Percentiles rank a stretch among this genome's conserved stretches.
These are phyloP conservation scores for Bicyclus anynana DNA, from an alignment of 1,140 invertebrate genomes.

Conservation along the genomic window DNA sequence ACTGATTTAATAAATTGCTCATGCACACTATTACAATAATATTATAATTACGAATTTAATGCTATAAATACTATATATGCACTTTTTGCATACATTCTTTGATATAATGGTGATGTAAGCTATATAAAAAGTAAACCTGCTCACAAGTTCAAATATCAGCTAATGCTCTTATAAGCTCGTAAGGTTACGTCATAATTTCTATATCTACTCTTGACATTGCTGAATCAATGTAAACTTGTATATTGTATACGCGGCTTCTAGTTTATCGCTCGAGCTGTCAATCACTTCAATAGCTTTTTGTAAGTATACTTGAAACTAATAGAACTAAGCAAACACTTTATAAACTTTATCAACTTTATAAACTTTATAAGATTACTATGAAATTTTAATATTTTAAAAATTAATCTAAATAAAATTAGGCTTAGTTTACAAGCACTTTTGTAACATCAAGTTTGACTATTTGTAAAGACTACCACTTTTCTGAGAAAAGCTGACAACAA, in stretches of 20 bases:
- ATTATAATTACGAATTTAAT: background rate
- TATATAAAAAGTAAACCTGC: slow-evolving; percentile 1
- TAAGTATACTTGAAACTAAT: slow-evolving; percentile 36
- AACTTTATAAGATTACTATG: no score
- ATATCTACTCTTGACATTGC: slow-evolving; percentile 29
- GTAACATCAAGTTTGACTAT: no score
- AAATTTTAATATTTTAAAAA: no score
- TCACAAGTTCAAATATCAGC: slow-evolving; percentile 3
- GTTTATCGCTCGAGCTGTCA: slow-evolving; percentile 34
- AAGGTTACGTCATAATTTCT: background rate
- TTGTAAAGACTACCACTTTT: no score
- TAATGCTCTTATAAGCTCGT: background rate
- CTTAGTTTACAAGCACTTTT: no score
- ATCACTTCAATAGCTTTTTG: slow-evolving; percentile 28
- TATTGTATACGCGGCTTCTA: slow-evolving; percentile 9
- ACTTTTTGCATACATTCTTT: background rate
- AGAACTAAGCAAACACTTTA: slow-evolving; percentile 18
- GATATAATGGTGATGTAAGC: background rate
- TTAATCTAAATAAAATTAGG: no score
- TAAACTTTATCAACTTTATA: no score
- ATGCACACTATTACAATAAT: no score
- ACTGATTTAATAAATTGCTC: background rate
- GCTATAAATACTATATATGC: slow-evolving; percentile 1
- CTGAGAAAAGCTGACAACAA: no score
- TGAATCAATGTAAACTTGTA: slow-evolving; percentile 21